A percentile compares a stretch with the other conserved stretches of the same genome.
Evolutionary conservation across 2,113 vertebrate genomes (phyloP).

Genomic region (Carassius auratus): DNA sequence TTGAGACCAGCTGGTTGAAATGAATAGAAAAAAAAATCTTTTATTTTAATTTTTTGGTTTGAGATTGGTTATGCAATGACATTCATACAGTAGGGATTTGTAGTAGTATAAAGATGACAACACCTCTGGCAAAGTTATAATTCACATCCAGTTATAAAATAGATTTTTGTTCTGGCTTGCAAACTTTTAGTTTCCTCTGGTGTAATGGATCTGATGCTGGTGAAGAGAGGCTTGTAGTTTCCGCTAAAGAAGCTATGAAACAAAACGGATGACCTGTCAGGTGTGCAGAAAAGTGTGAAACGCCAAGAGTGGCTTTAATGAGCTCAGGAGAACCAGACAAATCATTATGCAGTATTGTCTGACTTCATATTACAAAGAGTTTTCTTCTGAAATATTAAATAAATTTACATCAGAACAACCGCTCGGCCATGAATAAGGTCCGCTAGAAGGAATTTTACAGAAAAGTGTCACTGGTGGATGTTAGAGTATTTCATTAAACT

Average conservation of each 20-base stretch:
- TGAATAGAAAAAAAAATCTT: background rate
- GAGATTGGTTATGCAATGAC: background rate
- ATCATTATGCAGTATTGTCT: conserved; percentile 37
- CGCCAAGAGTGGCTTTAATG: conserved; percentile 39
- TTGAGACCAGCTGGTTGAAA: conserved; percentile 6
- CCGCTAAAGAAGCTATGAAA: conserved; percentile 13
- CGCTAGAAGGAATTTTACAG: background rate
- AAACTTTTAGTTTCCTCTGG: conserved; percentile 7
- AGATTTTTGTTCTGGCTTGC: background rate
- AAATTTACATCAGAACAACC: conserved; percentile 18
- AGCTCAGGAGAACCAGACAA: conserved; percentile 36
- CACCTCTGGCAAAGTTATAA: background rate
- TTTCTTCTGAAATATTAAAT: conserved; percentile 37
- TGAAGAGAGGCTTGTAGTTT: conserved; percentile 24
- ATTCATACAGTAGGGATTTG: background rate
- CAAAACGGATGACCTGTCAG: conserved; percentile 41
- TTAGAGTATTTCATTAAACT: background rate
- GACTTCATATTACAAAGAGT: conserved; percentile 4
- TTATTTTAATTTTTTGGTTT: too few species aligned
- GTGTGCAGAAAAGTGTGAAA: conserved; percentile 47
- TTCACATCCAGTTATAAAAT: background rate
- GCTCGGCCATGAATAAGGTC: conserved; percentile 13
- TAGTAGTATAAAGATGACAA: background rate
- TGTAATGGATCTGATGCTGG: conserved; percentile 34
- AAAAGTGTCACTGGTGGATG: conserved; percentile 3